Conservation (phyloP, 1,140 invertebrate genomes). For the Bathynomus jamesi region DNA sequence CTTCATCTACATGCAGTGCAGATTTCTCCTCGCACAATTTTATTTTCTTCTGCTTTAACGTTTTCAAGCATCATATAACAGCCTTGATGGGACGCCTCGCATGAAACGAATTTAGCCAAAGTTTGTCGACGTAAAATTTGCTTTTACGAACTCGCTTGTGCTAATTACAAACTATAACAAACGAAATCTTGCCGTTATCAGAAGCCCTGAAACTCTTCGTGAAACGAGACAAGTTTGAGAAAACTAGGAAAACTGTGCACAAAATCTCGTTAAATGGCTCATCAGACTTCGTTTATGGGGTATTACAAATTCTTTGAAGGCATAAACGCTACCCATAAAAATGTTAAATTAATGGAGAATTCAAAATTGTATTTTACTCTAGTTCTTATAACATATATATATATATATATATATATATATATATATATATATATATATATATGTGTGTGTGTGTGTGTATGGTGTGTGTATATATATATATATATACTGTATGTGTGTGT, state of each 20-base stretch:
- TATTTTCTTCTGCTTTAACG: too few species aligned
- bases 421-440: not conserved
- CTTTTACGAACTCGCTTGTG: not conserved
- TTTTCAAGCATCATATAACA: too few species aligned
- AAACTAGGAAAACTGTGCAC: not conserved
- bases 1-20: too few species aligned
- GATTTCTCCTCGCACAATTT: too few species aligned
- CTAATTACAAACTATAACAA: constrained; percentile 1
- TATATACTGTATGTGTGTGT: too few species aligned
- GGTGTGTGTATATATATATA: too few species aligned
- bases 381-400: too few species aligned
- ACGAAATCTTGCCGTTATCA: not conserved
- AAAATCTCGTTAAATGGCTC: not conserved
- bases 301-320: not conserved
- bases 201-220: not conserved
- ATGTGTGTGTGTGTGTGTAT: too few species aligned
- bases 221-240: not conserved
- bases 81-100: too few species aligned
- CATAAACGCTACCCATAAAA: not conserved
- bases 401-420: not conserved
- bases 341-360: constrained; percentile 1
- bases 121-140: not conserved
- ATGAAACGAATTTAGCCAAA: too few species aligned
- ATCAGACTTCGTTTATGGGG: not conserved
- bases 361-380: not conserved